Percentiles rank a stretch among this genome's conserved stretches.
These are phyloP conservation scores for Venustaconcha ellipsiformis DNA, from an alignment of 1,140 invertebrate species.

Conservation along the genomic window DNA sequence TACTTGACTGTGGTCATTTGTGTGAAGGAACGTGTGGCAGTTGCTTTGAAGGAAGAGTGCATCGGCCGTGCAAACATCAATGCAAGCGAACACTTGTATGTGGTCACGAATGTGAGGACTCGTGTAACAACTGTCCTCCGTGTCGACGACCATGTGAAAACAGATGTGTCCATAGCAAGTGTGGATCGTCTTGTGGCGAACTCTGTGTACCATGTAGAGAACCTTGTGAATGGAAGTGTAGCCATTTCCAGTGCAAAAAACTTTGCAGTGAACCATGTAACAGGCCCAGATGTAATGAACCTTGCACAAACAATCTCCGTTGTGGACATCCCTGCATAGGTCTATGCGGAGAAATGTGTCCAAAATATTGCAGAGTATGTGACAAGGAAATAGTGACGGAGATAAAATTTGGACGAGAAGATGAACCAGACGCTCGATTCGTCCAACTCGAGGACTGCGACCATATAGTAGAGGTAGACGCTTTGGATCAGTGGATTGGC, in stretches of 20 bases:
- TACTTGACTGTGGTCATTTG: slow-evolving; percentile 49
- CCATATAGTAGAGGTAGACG: slow-evolving; percentile 37
- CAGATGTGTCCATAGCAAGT: slow-evolving; percentile 72
- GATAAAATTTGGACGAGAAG: slow-evolving; percentile 72
- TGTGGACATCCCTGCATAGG: slow-evolving; percentile 77
- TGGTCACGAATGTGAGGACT: slow-evolving; percentile 63
- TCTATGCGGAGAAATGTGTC: slow-evolving; percentile 76
- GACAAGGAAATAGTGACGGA: slow-evolving; percentile 69
- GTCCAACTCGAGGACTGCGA: slow-evolving; percentile 49
- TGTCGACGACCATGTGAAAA: slow-evolving; percentile 74
- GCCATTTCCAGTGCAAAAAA: slow-evolving; percentile 73
- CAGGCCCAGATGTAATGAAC: slow-evolving; percentile 31
- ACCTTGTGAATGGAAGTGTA: slow-evolving; percentile 67
- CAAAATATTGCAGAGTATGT: slow-evolving; percentile 49
- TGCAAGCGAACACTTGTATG: slow-evolving; percentile 65
- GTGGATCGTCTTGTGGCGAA: slow-evolving; percentile 73
- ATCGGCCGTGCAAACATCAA: slow-evolving; percentile 65
- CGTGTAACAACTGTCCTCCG: slow-evolving; percentile 72
- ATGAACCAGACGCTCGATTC: slow-evolving; percentile 57
- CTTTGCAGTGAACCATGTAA: slow-evolving; percentile 75
- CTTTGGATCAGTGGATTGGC: slow-evolving; percentile 68
- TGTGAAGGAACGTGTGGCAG: slow-evolving; percentile 52
- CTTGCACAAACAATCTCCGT: slow-evolving; percentile 43
- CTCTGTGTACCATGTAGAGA: slow-evolving; percentile 75
- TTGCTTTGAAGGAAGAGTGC: slow-evolving; percentile 76